phyloP scores from a whole-genome alignment of 2,888 invertebrate species.

The Cerceris ruficornis region DNA sequence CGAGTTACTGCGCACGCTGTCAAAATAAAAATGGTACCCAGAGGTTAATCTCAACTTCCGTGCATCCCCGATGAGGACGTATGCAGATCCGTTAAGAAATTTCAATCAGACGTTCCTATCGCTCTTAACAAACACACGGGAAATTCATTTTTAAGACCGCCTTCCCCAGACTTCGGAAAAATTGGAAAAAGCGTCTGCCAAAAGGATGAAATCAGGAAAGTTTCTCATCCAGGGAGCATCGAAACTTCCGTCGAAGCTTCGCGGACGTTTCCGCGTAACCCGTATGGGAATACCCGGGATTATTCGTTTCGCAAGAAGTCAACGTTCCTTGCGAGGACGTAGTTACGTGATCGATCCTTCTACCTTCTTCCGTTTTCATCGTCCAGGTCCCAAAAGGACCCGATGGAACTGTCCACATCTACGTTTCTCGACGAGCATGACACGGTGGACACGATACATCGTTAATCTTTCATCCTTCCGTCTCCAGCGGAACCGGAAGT shows the following conservation, averaged over 20 bases:
- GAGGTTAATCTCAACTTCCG: too few species aligned
- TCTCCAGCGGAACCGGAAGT: constrained; percentile 60
- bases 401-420: constrained; percentile 50
- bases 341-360: constrained; percentile 55
- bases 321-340: constrained; percentile 7
- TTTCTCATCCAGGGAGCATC: constrained; percentile 11
- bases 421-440: constrained; percentile 51
- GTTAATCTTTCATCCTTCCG: constrained; percentile 64
- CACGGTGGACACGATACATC: constrained; percentile 60
- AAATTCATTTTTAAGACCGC: too few species aligned
- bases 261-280: neutral
- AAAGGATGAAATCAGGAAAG: neutral
- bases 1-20: too few species aligned
- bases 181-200: too few species aligned
- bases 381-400: constrained; percentile 56
- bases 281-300: constrained; percentile 21
- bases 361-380: constrained; percentile 38
- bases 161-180: too few species aligned
- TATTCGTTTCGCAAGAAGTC: constrained; percentile 16
- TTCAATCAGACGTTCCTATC: too few species aligned
- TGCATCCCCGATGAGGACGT: too few species aligned
- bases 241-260: constrained; percentile 4
- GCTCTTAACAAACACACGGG: too few species aligned
- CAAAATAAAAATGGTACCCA: too few species aligned
- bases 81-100: too few species aligned